phyloP scores from a whole-genome alignment of 2,113 vertebrate genomes.

The Odocoileus hemionus region DNA sequence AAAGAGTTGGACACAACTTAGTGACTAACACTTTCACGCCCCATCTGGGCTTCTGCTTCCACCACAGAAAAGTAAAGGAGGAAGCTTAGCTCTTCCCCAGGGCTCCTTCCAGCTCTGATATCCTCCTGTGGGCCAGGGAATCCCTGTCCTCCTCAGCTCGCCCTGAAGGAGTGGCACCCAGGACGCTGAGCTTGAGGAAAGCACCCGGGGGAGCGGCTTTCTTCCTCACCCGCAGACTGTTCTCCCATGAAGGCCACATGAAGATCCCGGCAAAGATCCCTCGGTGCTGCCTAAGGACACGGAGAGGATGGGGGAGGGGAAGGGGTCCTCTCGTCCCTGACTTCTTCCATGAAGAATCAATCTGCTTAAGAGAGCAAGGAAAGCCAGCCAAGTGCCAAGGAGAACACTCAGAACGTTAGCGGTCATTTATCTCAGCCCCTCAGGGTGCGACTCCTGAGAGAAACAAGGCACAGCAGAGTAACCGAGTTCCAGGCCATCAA shows the following conservation, averaged over 20 bases:
- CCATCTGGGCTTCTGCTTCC: not conserved
- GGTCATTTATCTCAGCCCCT: not conserved
- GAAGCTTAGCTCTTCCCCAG: not conserved
- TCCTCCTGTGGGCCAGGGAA: not conserved
- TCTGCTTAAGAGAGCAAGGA: not conserved
- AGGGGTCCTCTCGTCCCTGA: not conserved
- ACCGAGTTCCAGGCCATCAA: not conserved
- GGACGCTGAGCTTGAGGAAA: not conserved
- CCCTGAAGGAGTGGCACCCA: not conserved
- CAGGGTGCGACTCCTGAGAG: accelerated
- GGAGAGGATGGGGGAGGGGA: not conserved
- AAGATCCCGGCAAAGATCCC: not conserved
- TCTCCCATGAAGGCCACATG: not conserved
- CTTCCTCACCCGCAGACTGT: not conserved
- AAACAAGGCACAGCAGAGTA: accelerated
- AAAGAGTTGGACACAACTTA: not conserved
- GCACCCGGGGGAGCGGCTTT: not conserved
- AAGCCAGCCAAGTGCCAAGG: not conserved
- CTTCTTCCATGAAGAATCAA: not conserved
- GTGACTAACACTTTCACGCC: not conserved
- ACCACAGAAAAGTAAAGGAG: not conserved
- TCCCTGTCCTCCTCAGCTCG: not conserved
- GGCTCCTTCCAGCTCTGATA: not conserved
- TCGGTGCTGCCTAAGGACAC: not conserved
- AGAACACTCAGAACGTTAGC: not conserved